phyloP scores from a whole-genome alignment of 2,113 vertebrate genomes.

The Menidia beryllina region DNA sequence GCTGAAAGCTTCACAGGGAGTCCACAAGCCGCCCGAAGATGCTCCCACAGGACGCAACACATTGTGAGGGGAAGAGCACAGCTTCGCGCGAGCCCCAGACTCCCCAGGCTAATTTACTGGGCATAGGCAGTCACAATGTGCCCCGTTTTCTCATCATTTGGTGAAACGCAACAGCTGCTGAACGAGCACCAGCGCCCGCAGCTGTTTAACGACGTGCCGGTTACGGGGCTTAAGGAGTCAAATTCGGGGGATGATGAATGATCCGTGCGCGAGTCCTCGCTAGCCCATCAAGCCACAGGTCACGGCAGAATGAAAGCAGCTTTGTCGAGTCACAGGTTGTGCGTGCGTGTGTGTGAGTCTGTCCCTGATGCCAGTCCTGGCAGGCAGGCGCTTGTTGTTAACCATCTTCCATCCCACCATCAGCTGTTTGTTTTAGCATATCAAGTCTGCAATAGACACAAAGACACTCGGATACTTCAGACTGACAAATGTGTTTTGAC shows the following conservation, averaged over 20 bases:
- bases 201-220: slow-evolving; percentile 62
- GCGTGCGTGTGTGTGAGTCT: slow-evolving; percentile 9
- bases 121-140: slow-evolving; percentile 36
- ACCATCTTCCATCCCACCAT: slow-evolving; percentile 11
- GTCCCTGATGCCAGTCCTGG: not conserved
- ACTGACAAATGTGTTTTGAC: slow-evolving; percentile 77
- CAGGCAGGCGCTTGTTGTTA: not conserved
- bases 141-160: slow-evolving; percentile 50
- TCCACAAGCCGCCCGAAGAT: slow-evolving; percentile 9
- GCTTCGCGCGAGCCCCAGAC: slow-evolving; percentile 26
- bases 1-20: slow-evolving; percentile 15
- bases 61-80: slow-evolving; percentile 9
- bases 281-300: slow-evolving; percentile 22
- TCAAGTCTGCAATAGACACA: slow-evolving; percentile 44
- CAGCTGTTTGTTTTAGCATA: slow-evolving; percentile 48
- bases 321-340: slow-evolving; percentile 25
- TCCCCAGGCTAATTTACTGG: slow-evolving; percentile 56
- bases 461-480: slow-evolving; percentile 53
- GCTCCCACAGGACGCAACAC: slow-evolving; percentile 44
- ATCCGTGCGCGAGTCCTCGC: slow-evolving; percentile 31
- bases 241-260: slow-evolving; percentile 20
- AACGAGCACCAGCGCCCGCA: slow-evolving; percentile 46
- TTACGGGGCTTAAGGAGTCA: slow-evolving; percentile 48
- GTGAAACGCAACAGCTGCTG: slow-evolving; percentile 63
- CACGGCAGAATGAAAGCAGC: slow-evolving; percentile 18